Conservation (phyloP, 2,113 vertebrate species). For the Ciconia stormi region DNA sequence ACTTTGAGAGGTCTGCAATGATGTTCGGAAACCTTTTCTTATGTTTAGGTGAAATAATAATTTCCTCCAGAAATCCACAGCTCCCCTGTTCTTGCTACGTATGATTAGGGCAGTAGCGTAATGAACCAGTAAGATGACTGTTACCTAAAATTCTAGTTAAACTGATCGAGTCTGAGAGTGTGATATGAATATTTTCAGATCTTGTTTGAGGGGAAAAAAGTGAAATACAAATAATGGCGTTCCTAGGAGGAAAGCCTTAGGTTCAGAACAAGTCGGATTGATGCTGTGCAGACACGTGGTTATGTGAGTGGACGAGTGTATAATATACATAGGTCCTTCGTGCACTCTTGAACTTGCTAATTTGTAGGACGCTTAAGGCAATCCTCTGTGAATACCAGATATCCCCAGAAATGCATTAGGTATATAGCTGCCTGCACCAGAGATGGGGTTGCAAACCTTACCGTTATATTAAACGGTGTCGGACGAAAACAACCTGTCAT, state of each 20-base stretch:
- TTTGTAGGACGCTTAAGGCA: neutral
- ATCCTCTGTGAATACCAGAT: neutral
- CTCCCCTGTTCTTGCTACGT: neutral
- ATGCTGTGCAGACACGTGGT: neutral
- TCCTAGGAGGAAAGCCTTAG: neutral
- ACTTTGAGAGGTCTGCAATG: neutral
- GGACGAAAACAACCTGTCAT: neutral
- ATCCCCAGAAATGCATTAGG: neutral
- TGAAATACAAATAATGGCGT: neutral
- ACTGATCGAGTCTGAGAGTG: neutral
- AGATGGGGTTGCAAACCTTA: neutral
- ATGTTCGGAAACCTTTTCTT: neutral
- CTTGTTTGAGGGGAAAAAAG: neutral
- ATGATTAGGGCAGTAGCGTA: neutral
- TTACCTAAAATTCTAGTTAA: neutral
- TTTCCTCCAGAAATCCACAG: neutral
- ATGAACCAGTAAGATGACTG: neutral
- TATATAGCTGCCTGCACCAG: neutral
- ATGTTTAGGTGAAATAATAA: neutral
- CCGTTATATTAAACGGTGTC: accelerated
- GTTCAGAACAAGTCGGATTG: neutral
- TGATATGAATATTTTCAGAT: neutral
- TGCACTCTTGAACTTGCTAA: neutral
- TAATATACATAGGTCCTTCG: neutral
- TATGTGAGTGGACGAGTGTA: neutral